These are phyloP conservation scores for Strongylocentrotus purpuratus DNA, from an alignment of 35 echinoderm and acorn worm genomes.

Conservation along the genomic window DNA sequence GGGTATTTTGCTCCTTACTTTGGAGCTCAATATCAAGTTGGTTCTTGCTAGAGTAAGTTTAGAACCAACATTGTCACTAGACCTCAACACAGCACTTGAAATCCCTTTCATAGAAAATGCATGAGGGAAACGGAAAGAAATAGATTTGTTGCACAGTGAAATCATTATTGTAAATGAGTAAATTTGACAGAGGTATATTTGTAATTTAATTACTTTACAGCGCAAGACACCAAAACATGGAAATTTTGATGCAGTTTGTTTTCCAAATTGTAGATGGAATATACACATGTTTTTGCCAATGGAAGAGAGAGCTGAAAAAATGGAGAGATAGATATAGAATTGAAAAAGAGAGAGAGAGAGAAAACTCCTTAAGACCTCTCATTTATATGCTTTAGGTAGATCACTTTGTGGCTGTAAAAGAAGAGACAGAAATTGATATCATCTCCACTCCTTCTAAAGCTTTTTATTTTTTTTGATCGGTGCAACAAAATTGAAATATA, in stretches of 20 bases:
- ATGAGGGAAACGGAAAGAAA: background rate
- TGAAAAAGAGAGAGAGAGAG: background rate
- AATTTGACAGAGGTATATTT: background rate
- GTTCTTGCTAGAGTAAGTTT: background rate
- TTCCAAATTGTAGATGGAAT: background rate
- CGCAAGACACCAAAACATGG: background rate
- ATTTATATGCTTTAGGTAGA: background rate
- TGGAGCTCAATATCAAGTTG: no score
- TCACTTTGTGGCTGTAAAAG: background rate
- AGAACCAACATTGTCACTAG: background rate
- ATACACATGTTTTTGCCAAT: background rate
- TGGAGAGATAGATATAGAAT: no score
- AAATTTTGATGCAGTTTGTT: background rate
- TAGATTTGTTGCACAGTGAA: background rate
- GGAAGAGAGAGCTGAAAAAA: background rate
- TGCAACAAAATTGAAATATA: background rate
- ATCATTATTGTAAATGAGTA: background rate
- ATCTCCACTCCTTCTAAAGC: background rate
- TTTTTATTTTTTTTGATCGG: background rate
- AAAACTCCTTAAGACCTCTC: background rate
- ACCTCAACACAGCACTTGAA: background rate
- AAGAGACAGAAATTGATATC: background rate
- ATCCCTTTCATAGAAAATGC: background rate
- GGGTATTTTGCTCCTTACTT: background rate
- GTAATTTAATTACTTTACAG: background rate